Evolutionary conservation across 1,140 invertebrate species (phyloP), one percentile per base, ranked within the genome.

Genomic region (Charaxes varanes): DNA sequence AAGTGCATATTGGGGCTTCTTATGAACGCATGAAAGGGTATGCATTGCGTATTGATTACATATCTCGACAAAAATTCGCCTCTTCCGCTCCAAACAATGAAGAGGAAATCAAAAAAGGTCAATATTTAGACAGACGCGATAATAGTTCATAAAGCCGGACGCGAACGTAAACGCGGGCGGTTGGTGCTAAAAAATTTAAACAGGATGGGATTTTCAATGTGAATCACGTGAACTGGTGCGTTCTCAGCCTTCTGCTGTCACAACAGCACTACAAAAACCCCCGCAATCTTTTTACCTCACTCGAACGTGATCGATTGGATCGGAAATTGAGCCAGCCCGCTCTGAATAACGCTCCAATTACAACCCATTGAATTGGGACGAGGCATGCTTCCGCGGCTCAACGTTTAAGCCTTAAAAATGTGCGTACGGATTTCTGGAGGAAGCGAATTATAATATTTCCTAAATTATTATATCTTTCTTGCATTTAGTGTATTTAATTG

Each of bases 81-180:
- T 64, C 56, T 70, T 67, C 59, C 64, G 54, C 54, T 41, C 19
- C 17, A 42, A 54, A 59, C 31, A 67, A 66, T 59, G 34, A 40
- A 67, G 58, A 62, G 65, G 69, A 79, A 69, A 62, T 37, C 52
- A 47, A 49, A 68, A 79, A 79, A 62, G 57, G 64, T 77, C 74
- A 82, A 82, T 82, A 82, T 82, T 79, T 79, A 56, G 74, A 78
- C 74, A 78, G 67, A 70, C 74, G 68, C 63, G 64, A 82, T 80
- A 70, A 79, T 60, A 64, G 47, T 38, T 46, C 45, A 47, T 53
- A 59, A 51, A 38, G 62, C 60, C 70, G 71, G 70, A 78, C 59
- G 71, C 58, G 62, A 74, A 74, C 71, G 49, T 65, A n/a, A n/a
- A n/a, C n/a, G 47, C 53, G 59, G 58, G 50, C 51, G 55, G 53